A percentile compares a stretch with the other conserved stretches of the same genome.
These are phyloP conservation scores for Pipa parva DNA, from an alignment of 2,113 vertebrate genomes.

Conservation along the genomic window DNA sequence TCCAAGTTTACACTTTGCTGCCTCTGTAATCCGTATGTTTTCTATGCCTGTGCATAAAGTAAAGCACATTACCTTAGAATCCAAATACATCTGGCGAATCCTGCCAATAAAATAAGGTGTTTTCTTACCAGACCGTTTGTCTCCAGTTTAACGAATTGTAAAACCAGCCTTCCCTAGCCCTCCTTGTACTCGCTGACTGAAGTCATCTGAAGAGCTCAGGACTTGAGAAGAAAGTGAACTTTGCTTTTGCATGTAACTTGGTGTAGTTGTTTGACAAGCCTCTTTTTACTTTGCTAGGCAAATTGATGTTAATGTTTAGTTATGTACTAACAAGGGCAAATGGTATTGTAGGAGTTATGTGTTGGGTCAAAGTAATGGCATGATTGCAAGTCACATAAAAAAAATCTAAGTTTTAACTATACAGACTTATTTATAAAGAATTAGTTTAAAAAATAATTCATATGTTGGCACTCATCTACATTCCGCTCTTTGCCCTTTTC, in stretches of 20 bases:
- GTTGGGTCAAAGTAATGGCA: neutral
- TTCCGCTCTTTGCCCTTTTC: too few relatives aligned
- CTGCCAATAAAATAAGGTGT: neutral
- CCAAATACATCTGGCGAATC: too few relatives aligned
- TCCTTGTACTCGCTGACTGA: too few relatives aligned
- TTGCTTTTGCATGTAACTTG: constrained; percentile 21
- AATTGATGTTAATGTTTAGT: constrained; percentile 29
- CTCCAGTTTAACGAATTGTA: neutral
- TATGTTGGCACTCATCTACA: too few relatives aligned
- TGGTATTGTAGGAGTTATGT: constrained; percentile 6
- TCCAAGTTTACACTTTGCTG: too few relatives aligned
- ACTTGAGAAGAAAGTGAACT: constrained; percentile 12
- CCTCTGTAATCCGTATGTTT: too few relatives aligned
- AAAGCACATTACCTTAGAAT: too few relatives aligned
- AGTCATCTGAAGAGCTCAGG: neutral
- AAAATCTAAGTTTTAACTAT: too few relatives aligned
- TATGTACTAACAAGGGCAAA: neutral
- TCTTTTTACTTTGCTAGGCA: constrained; percentile 25
- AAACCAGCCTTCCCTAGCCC: neutral
- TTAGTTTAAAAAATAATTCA: too few relatives aligned
- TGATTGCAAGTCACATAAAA: too few relatives aligned
- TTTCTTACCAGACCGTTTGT: neutral
- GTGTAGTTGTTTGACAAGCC: constrained; percentile 5
- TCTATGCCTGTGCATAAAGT: too few relatives aligned
- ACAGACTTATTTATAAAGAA: too few relatives aligned